Percentiles rank a stretch among this genome's conserved stretches.
Conservation (phyloP, 1,140 invertebrate genomes). For the Ostrea edulis region DNA sequence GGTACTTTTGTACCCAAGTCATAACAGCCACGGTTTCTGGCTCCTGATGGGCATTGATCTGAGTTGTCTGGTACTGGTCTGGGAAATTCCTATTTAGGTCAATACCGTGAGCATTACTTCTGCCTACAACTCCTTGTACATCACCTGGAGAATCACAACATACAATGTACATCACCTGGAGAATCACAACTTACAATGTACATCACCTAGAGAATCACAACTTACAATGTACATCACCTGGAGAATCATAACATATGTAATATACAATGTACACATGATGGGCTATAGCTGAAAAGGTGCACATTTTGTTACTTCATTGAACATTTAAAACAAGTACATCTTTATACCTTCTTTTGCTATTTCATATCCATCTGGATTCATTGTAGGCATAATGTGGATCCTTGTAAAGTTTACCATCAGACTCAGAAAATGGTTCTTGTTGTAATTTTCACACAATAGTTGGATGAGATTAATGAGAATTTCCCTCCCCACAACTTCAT, state of each 20-base stretch:
- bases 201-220: constrained; percentile 66
- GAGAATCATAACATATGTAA: constrained; percentile 13
- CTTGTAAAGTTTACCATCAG: constrained; percentile 88
- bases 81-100: constrained; percentile 99
- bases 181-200: constrained; percentile 21
- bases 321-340: neutral
- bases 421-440: constrained; percentile 83
- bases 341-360: constrained; percentile 84
- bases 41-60: constrained; percentile 88
- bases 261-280: neutral
- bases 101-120: constrained; percentile 89
- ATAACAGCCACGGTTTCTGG: constrained; percentile 95
- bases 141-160: constrained; percentile 65
- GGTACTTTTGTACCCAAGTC: constrained; percentile 90
- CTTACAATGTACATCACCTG: constrained; percentile 65
- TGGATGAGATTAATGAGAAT: constrained; percentile 84
- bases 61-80: constrained; percentile 85
- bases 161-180: constrained; percentile 65
- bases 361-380: constrained; percentile 96
- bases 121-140: constrained; percentile 81
- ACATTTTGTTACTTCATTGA: no score
- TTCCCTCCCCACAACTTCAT: constrained; percentile 93
- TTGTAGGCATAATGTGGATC: constrained; percentile 91
- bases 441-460: constrained; percentile 87
- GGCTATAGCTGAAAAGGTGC: no score